A percentile compares a stretch with the other conserved stretches of the same genome.
Conservation (phyloP, 2,888 invertebrate genomes). For the Boloria selene region DNA sequence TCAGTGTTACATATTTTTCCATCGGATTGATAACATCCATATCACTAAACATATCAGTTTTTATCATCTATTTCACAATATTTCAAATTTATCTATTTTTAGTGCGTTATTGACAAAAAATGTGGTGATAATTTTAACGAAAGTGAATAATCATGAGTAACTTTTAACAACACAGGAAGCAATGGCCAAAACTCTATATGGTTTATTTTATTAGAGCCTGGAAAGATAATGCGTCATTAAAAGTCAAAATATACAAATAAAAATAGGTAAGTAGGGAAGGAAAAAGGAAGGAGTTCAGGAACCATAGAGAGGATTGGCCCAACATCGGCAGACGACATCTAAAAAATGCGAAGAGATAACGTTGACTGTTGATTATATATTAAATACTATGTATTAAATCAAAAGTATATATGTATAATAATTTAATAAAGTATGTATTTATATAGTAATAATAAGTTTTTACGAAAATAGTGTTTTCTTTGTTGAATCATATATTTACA, state of each 20-base stretch:
- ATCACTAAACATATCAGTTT: slow-evolving; percentile 15
- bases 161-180: slow-evolving; percentile 58
- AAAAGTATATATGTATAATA: neutral
- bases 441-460: neutral
- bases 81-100: slow-evolving; percentile 27
- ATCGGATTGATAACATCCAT: slow-evolving; percentile 4
- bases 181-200: slow-evolving; percentile 79
- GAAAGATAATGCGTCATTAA: slow-evolving; percentile 1
- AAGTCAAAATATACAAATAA: slow-evolving; percentile 20
- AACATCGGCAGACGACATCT: slow-evolving; percentile 62
- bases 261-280: slow-evolving; percentile 44
- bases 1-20: neutral
- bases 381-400: neutral
- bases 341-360: slow-evolving; percentile 58
- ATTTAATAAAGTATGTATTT: too few species aligned
- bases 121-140: neutral
- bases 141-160: neutral
- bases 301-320: slow-evolving; percentile 80
- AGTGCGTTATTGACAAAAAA: slow-evolving; percentile 5
- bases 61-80: slow-evolving; percentile 26
- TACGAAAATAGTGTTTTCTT: neutral
- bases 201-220: slow-evolving; percentile 41
- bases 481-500: neutral
- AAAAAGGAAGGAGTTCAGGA: slow-evolving; percentile 51
- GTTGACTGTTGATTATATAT: slow-evolving; percentile 31